These are phyloP conservation scores for Ahaetulla prasina DNA, from an alignment of 2,113 vertebrate species.

Conservation along the genomic window DNA sequence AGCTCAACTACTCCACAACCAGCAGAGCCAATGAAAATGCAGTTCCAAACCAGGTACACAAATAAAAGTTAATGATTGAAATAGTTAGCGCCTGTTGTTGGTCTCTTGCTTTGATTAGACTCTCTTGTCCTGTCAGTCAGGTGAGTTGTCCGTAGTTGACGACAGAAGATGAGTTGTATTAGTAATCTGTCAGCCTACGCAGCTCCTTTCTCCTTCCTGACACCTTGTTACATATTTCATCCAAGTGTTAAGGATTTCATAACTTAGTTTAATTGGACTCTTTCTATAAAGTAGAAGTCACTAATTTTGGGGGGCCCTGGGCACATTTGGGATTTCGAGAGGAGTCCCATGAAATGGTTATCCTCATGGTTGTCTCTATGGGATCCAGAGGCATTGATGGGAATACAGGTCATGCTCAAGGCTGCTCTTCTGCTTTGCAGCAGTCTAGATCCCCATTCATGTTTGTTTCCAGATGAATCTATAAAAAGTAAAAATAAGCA, in stretches of 20 bases:
- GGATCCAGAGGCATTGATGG: not conserved
- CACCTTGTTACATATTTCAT: not conserved
- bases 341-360: not conserved
- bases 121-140: not conserved
- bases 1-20: not conserved
- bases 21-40: not conserved
- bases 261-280: not conserved
- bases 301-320: not conserved
- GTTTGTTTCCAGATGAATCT: not conserved
- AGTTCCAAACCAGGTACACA: not conserved
- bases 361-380: not conserved
- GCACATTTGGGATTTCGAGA: not conserved
- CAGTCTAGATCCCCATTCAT: not conserved
- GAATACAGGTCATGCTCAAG: not conserved
- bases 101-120: not conserved
- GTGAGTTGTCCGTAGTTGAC: not conserved
- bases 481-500: not conserved
- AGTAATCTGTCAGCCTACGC: not conserved
- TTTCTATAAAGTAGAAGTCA: not conserved
- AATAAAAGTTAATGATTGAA: not conserved
- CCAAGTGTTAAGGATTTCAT: not conserved
- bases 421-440: not conserved
- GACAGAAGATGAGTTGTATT: not conserved
- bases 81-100: not conserved
- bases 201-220: not conserved